Conservation (phyloP, 30 jellyfish, hydroid and myxozoan genomes). For the Hydra vulgaris region DNA sequence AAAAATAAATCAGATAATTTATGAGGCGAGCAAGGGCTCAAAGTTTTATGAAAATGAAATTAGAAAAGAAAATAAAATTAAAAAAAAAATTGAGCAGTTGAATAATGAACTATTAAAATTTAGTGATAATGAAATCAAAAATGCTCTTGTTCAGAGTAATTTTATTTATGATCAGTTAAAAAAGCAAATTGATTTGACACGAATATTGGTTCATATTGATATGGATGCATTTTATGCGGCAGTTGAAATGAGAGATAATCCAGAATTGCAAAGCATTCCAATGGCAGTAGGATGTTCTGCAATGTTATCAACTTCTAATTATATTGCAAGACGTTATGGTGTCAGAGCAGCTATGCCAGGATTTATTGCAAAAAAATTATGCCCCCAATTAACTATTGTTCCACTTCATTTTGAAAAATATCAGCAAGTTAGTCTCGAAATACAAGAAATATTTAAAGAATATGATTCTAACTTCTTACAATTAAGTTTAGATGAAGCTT, state of each 20-base stretch:
- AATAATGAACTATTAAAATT: constrained; percentile 23
- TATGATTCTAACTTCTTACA: constrained; percentile 81
- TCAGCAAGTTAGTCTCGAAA: constrained; percentile 51
- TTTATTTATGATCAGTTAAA: constrained; percentile 22
- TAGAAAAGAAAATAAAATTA: constrained; percentile 59
- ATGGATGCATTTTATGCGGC: constrained; percentile 99
- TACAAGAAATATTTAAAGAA: constrained; percentile 36
- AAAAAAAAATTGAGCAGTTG: constrained; percentile 29
- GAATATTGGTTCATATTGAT: constrained; percentile 77
- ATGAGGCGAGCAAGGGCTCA: constrained; percentile 95
- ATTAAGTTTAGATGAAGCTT: constrained; percentile 90
- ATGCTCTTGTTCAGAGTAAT: constrained; percentile 43
- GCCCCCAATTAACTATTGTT: constrained; percentile 75
- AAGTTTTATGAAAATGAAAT: constrained; percentile 74
- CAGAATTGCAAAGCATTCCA: constrained; percentile 57
- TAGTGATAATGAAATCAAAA: constrained; percentile 36
- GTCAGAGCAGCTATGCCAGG: constrained; percentile 99
- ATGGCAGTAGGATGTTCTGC: constrained; percentile 94
- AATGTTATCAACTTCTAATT: constrained; percentile 88
- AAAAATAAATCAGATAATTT: constrained; percentile 52
- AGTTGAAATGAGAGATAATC: constrained; percentile 90
- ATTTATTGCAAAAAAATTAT: constrained; percentile 80
- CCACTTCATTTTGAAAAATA: constrained; percentile 69
- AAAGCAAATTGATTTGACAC: constrained; percentile 43
- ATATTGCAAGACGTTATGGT: constrained; percentile 82